These are phyloP conservation scores for Hedychridium roseum DNA, from an alignment of 2,888 invertebrate species.

Conservation along the genomic window DNA sequence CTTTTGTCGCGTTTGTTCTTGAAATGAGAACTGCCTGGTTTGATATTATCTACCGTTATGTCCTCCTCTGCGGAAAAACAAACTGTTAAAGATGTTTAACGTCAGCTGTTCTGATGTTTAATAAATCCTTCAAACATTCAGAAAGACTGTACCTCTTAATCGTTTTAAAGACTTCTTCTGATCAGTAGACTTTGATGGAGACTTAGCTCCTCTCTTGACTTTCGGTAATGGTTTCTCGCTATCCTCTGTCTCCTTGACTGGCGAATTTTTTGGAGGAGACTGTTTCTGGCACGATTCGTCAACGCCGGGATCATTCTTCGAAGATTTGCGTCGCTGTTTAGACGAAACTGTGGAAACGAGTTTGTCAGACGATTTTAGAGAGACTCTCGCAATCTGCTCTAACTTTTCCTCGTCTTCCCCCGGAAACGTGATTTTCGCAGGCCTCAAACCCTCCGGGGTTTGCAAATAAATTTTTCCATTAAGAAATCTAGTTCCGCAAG, in stretches of 20 bases:
- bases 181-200: conserved; percentile 49
- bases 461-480: conserved; percentile 80
- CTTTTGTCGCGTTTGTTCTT: conserved; percentile 59
- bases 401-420: conserved; percentile 64
- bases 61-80: too few relatives aligned
- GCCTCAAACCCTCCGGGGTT: conserved; percentile 73
- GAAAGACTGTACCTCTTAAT: conserved; percentile 11
- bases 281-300: conserved; percentile 65
- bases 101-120: too few relatives aligned
- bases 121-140: too few relatives aligned
- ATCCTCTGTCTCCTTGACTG: conserved; percentile 34
- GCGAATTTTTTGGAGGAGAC: conserved; percentile 50
- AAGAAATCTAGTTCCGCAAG: conserved; percentile 73
- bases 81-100: too few relatives aligned
- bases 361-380: conserved; percentile 53
- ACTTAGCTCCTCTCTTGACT: conserved; percentile 54
- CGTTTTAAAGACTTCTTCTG: conserved; percentile 32
- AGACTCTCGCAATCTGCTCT: conserved; percentile 63
- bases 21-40: conserved; percentile 19
- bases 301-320: conserved; percentile 61
- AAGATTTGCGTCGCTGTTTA: conserved; percentile 61
- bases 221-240: conserved; percentile 42
- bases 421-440: conserved; percentile 71
- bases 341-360: conserved; percentile 43
- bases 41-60: conserved; percentile 12